Base-by-base conservation (phyloP, 2,888 invertebrate species). In the Hetaerina titia region DNA sequence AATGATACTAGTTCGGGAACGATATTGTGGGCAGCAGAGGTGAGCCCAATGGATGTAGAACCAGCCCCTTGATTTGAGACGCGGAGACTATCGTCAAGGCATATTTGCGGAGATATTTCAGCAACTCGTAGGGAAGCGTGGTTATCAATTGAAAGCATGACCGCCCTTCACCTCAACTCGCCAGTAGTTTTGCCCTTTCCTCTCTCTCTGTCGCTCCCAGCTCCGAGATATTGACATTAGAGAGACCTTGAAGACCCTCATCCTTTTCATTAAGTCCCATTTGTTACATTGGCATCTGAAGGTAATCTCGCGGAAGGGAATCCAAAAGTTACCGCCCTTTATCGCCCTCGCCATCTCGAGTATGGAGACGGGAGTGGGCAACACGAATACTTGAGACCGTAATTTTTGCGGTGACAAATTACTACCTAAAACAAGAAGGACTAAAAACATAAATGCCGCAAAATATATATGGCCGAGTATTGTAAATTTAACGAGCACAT, bases 221-320 rank as follows among this genome's bases (percentile, higher is more conserved):
- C 81, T 15, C 11, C 25, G 81, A 25, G 11, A 11, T 81, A 81
- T 81, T 31, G 81, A 31, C 81, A 81, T 81, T 31, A 25, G 81
- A 13, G 22, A 81, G 81, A 31, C 81, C 81, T 81, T 31, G 25
- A 81, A 22, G 8, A 31, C 81, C 25, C 31, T 31, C 81, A 81
- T 31, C 81, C 81, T 81, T 81, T 81, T 31, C 81, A 81, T 31
- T 81, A 31, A 25, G 25, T 81, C 81, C 25, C 81, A 81, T 81
- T 81, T 31, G 81, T 81, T 81, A 81, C 81, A 31, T 81, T 31
- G 81, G 13, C 81, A 81, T 81, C 81, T 81, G 81, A 81, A 81
- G 81, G 81, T 69, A 22, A 69, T 31, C 81, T 31, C 81, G 13
- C 31, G 22, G 69, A 17, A n/a, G 69, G n/a, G 69, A 69, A 64